Conservation (phyloP, 2,797 vertebrate species). For the Cossypha dichroa region DNA sequence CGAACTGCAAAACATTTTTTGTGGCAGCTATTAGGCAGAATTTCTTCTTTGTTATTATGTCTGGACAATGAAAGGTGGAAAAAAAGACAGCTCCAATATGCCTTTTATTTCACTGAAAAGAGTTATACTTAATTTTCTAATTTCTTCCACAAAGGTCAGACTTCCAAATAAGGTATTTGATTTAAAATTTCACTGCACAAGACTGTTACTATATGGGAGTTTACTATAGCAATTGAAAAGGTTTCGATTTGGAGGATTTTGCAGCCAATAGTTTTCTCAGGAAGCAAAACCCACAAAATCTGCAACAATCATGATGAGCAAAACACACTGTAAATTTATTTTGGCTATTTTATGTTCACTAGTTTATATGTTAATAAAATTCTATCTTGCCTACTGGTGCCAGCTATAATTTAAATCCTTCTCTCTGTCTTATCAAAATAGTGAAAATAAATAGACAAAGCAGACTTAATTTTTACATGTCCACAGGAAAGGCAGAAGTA, state of each 20-base stretch:
- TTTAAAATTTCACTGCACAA: neutral
- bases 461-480: neutral
- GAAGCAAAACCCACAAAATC: neutral
- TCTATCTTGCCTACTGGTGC: neutral
- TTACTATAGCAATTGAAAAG: neutral
- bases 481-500: neutral
- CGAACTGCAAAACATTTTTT: neutral
- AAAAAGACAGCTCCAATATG: neutral
- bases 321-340: neutral
- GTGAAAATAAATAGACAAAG: neutral
- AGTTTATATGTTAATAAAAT: neutral
- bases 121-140: neutral
- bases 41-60: neutral
- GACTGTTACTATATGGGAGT: neutral
- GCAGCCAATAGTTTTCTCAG: neutral
- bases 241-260: neutral
- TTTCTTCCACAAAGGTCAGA: neutral
- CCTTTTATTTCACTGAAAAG: neutral
- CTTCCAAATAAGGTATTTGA: neutral
- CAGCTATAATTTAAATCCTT: neutral
- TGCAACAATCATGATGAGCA: neutral
- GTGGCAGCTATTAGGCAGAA: neutral
- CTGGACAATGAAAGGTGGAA: neutral
- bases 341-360: neutral
- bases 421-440: neutral